phyloP scores from a whole-genome alignment of 64 coral and sea anemone genomes.

The Montipora capricornis region DNA sequence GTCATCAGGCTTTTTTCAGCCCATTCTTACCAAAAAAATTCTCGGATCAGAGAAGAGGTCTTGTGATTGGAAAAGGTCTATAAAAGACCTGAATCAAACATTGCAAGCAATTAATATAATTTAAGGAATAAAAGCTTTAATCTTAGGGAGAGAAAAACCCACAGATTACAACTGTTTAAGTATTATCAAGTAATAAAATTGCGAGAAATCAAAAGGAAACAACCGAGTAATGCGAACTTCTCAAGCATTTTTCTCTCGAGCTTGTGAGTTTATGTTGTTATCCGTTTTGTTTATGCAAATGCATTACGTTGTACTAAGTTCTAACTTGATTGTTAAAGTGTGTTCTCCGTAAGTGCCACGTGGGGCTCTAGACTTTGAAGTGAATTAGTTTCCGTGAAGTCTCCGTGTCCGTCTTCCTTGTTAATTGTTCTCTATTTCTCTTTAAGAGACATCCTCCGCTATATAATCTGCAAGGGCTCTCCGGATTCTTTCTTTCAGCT shows the following conservation, averaged over 20 bases:
- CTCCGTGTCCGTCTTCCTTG: neutral
- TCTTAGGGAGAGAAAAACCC: neutral
- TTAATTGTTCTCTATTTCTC: neutral
- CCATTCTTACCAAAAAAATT: slow-evolving; percentile 10
- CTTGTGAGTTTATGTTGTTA: too few relatives aligned
- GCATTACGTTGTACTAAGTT: neutral
- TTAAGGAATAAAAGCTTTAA: neutral
- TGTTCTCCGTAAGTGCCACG: neutral
- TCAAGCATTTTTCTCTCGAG: neutral
- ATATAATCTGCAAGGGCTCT: slow-evolving; percentile 89
- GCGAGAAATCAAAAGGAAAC: neutral
- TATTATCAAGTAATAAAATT: slow-evolving; percentile 7
- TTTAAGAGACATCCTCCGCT: slow-evolving; percentile 72
- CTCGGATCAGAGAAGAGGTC: neutral
- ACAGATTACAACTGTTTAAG: neutral
- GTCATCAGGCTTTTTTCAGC: slow-evolving; percentile 28
- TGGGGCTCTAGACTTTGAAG: neutral
- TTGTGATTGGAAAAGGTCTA: neutral
- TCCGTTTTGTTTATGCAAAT: slow-evolving; percentile 21
- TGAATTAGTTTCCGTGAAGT: neutral
- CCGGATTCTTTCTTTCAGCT: slow-evolving; percentile 79
- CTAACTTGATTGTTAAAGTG: too few relatives aligned
- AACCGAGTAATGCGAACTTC: neutral
- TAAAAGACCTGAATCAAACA: slow-evolving; percentile 24
- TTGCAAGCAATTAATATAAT: slow-evolving; percentile 51